Percentiles rank a stretch among this genome's conserved stretches.
Conservation (phyloP, 2,888 invertebrate genomes). For the Dicycla oo region DNA sequence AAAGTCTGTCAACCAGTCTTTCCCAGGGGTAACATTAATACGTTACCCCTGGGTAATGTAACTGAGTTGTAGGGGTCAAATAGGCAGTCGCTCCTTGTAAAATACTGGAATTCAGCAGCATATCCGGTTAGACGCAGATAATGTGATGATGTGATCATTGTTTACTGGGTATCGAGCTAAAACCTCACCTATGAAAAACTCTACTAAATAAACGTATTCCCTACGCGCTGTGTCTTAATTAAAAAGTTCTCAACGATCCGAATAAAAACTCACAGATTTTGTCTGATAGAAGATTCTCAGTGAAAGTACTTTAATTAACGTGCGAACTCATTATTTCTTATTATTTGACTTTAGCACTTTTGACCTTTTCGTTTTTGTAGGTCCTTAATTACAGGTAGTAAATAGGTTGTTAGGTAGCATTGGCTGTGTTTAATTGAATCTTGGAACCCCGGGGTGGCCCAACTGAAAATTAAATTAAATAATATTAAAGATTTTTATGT, state of each 20-base stretch:
- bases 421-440: neutral
- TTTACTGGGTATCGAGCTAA: slow-evolving; percentile 25
- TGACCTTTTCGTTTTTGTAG: slow-evolving; percentile 27
- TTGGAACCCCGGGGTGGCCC: too few relatives aligned
- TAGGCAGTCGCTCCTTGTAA: too few relatives aligned
- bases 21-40: too few relatives aligned
- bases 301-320: slow-evolving; percentile 71
- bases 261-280: slow-evolving; percentile 67
- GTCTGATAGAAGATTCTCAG: slow-evolving; percentile 65
- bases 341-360: slow-evolving; percentile 65
- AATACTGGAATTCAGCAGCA: too few relatives aligned
- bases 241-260: slow-evolving; percentile 70
- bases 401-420: neutral
- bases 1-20: too few relatives aligned
- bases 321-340: slow-evolving; percentile 71
- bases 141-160: too few relatives aligned
- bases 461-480: neutral
- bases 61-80: too few relatives aligned
- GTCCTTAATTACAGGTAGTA: neutral
- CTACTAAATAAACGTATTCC: slow-evolving; percentile 52
- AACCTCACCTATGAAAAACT: slow-evolving; percentile 41
- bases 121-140: too few relatives aligned
- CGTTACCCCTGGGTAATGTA: too few relatives aligned
- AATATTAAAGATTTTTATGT: neutral
- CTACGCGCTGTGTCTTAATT: slow-evolving; percentile 65